Evolutionary conservation across 2,888 invertebrate species (phyloP).

Genomic region (Tuta absoluta): DNA sequence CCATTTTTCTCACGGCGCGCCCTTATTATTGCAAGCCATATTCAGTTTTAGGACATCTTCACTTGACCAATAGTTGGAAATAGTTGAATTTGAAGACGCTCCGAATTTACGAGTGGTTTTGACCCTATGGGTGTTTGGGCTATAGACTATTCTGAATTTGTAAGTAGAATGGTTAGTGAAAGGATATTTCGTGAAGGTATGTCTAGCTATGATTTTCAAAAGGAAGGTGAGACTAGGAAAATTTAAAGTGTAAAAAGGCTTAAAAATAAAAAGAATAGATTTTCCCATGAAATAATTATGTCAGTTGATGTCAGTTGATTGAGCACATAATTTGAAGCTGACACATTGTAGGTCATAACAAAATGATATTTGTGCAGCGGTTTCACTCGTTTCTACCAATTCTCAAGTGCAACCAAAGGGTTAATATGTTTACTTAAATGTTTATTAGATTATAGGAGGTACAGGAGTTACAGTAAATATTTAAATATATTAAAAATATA

Average conservation of each 20-base stretch:
- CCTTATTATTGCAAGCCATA: conserved; percentile 30
- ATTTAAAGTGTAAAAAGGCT: background rate
- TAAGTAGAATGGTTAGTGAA: conserved; percentile 34
- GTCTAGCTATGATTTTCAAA: background rate
- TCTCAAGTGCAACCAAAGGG: too few relatives aligned
- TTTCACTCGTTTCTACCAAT: too few relatives aligned
- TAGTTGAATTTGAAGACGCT: conserved; percentile 79
- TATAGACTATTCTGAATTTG: conserved; percentile 66
- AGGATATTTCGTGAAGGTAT: background rate
- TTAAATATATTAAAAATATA: too few relatives aligned
- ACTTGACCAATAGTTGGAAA: conserved; percentile 74
- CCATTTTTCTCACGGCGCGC: too few relatives aligned
- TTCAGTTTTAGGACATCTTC: conserved; percentile 51
- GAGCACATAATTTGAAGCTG: too few relatives aligned
- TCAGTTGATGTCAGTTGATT: too few relatives aligned
- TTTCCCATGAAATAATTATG: too few relatives aligned
- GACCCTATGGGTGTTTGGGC: conserved; percentile 70
- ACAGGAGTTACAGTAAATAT: too few relatives aligned
- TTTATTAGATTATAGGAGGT: too few relatives aligned
- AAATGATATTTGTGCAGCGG: too few relatives aligned
- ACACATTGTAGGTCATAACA: too few relatives aligned
- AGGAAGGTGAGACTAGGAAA: background rate
- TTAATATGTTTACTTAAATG: too few relatives aligned
- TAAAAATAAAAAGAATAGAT: conserved; percentile 19
- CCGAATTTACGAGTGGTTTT: conserved; percentile 75